Percentiles rank a stretch among this genome's conserved stretches.
Conservation (phyloP, 2,888 invertebrate species). For the Macrostomum cliftonense region DNA sequence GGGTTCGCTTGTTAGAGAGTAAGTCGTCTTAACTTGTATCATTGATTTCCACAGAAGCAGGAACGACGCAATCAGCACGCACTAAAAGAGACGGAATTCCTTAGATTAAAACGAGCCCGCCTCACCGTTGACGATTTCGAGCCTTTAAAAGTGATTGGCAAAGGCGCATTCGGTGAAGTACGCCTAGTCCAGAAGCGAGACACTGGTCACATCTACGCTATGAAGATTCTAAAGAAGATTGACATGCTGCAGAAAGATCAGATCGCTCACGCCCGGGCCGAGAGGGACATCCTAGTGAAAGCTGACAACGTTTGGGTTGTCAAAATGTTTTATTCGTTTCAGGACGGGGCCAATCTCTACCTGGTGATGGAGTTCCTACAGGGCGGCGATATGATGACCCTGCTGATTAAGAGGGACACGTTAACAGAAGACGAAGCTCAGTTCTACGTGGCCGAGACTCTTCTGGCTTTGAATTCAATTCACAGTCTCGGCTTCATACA, state of each 20-base stretch:
- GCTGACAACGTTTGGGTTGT: constrained; percentile 99
- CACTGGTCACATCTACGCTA: constrained; percentile 96
- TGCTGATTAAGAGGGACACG: constrained; percentile 97
- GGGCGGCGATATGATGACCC: constrained; percentile 96
- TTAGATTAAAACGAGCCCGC: constrained; percentile 77
- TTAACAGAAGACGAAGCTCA: constrained; percentile 94
- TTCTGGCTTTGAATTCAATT: constrained; percentile 93
- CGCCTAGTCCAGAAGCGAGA: constrained; percentile 96
- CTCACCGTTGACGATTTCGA: constrained; percentile 95
- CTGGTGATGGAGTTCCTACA: constrained; percentile 99
- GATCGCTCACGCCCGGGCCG: constrained; percentile 86
- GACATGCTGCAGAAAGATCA: constrained; percentile 98
- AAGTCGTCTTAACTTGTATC: too few relatives aligned
- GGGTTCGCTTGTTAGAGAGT: too few relatives aligned
- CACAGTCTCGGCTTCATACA: constrained; percentile 93
- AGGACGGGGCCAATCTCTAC: constrained; percentile 92
- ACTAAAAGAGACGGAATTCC: constrained; percentile 92
- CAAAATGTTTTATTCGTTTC: constrained; percentile 98
- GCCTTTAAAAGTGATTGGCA: constrained; percentile 64
- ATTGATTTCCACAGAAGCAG: too few relatives aligned
- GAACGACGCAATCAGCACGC: constrained; percentile 85
- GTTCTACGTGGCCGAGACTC: constrained; percentile 95
- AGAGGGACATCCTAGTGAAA: constrained; percentile 89
- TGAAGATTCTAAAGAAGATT: constrained; percentile 95
- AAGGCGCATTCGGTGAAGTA: constrained; percentile 49